phyloP scores from a whole-genome alignment of 37 sponge, comb jelly and placozoan genomes.

The Ianthella basta region DNA sequence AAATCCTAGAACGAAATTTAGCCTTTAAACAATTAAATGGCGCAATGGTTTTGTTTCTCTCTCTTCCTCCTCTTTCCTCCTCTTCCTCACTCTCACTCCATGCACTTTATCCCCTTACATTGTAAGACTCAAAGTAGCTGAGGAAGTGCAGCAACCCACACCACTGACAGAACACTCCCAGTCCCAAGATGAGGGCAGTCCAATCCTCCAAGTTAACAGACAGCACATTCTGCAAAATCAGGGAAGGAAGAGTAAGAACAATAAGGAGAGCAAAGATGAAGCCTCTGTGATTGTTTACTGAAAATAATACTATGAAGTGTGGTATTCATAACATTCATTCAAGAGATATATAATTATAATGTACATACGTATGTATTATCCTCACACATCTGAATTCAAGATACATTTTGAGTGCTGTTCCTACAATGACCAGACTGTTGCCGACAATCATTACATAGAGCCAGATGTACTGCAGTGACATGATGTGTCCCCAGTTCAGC shows the following conservation, averaged over 20 bases:
- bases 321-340: no score
- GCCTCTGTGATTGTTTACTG: no score
- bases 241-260: no score
- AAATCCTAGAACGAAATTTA: no score
- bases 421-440: conserved; percentile 64
- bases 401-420: conserved; percentile 55
- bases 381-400: conserved; percentile 33
- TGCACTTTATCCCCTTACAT: conserved; percentile 39
- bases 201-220: conserved; percentile 52
- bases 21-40: no score
- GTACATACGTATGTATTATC: no score
- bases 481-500: conserved; percentile 49
- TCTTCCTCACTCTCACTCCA: no score
- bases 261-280: no score
- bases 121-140: conserved; percentile 93
- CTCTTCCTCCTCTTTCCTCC: no score
- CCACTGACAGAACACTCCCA: conserved; percentile 82
- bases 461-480: conserved; percentile 82
- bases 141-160: conserved; percentile 86
- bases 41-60: no score
- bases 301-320: no score
- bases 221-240: not conserved
- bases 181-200: conserved; percentile 78
- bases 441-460: conserved; percentile 61
- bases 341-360: no score